phyloP scores from a whole-genome alignment of 2,113 vertebrate species.

The Mobula hypostoma region DNA sequence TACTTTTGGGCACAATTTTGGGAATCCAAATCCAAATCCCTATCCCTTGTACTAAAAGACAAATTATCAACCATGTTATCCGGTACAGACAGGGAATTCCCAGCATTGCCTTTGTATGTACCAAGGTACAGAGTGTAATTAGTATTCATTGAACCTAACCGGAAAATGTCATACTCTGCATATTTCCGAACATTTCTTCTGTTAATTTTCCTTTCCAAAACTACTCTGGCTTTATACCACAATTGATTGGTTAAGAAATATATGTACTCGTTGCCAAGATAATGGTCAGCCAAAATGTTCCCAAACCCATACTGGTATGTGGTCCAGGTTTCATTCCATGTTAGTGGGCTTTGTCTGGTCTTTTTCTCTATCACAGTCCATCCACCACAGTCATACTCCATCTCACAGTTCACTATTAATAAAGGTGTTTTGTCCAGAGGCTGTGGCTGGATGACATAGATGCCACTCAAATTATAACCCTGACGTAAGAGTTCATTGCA shows the following conservation, averaged over 20 bases:
- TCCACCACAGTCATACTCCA: slow-evolving; percentile 40
- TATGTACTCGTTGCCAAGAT: slow-evolving; percentile 42
- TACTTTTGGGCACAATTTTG: slow-evolving; percentile 39
- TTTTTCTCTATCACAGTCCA: slow-evolving; percentile 42
- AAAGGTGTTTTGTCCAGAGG: background rate
- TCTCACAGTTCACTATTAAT: slow-evolving; percentile 39
- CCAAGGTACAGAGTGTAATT: slow-evolving; percentile 39
- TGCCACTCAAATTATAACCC: slow-evolving; percentile 16
- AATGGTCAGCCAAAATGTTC: slow-evolving; percentile 38
- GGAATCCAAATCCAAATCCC: slow-evolving; percentile 17
- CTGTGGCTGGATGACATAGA: slow-evolving; percentile 40
- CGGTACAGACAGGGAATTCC: slow-evolving; percentile 33
- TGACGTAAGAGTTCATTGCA: slow-evolving; percentile 41
- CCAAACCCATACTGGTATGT: slow-evolving; percentile 38
- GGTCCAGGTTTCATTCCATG: slow-evolving; percentile 43
- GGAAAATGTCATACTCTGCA: slow-evolving; percentile 41
- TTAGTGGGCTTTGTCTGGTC: background rate
- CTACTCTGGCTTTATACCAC: slow-evolving; percentile 44
- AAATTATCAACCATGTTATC: slow-evolving; percentile 42
- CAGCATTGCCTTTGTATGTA: slow-evolving; percentile 37
- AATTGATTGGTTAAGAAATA: background rate
- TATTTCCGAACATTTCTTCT: background rate
- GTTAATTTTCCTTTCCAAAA: background rate
- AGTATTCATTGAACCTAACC: background rate
- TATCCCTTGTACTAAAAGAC: slow-evolving; percentile 40